Percentiles rank a stretch among this genome's conserved stretches.
Evolutionary conservation across 2,888 invertebrate genomes (phyloP).

Genomic region (Crematogaster levior): DNA sequence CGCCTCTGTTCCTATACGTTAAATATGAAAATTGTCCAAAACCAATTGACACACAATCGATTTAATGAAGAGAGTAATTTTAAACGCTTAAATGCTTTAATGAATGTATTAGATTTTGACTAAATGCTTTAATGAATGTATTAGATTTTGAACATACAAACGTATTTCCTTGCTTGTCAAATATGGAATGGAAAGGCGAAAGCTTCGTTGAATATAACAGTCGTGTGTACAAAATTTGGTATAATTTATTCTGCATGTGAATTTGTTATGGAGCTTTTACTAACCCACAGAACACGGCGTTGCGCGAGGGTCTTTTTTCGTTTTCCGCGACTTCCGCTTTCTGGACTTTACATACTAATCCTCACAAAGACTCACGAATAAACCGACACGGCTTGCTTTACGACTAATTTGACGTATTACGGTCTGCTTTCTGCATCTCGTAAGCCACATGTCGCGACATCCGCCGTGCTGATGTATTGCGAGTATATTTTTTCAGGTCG

Average conservation of each 20-base stretch:
- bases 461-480: neutral
- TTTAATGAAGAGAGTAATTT: neutral
- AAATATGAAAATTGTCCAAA: neutral
- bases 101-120: no score
- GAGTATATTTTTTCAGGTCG: conserved; percentile 26
- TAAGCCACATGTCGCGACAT: neutral
- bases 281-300: conserved; percentile 56
- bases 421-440: conserved; percentile 26
- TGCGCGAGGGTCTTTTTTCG: conserved; percentile 29
- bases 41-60: neutral
- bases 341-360: conserved; percentile 59
- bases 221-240: conserved; percentile 46
- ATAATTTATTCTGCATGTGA: conserved; percentile 68
- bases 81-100: no score
- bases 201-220: conserved; percentile 27
- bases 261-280: conserved; percentile 59
- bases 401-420: conserved; percentile 48
- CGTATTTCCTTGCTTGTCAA: neutral
- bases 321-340: conserved; percentile 64
- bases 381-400: conserved; percentile 45
- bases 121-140: neutral
- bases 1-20: no score
- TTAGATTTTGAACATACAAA: neutral
- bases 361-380: conserved; percentile 66
- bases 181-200: conserved; percentile 30